phyloP scores from a whole-genome alignment of 2,888 invertebrate species.

The Lydus trimaculatus region DNA sequence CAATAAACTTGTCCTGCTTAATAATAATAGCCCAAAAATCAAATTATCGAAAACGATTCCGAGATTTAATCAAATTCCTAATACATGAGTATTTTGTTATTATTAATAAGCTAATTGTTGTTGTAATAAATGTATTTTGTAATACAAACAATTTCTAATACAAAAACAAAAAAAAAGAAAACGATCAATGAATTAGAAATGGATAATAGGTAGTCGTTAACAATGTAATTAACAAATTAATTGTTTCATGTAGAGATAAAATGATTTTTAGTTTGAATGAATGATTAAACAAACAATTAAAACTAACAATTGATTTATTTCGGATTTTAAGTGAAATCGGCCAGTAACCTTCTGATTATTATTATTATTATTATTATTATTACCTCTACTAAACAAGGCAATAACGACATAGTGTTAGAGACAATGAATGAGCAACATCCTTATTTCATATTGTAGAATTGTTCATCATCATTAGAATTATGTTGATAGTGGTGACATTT shows the following conservation, averaged over 20 bases:
- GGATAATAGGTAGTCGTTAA: not conserved
- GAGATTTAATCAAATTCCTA: not conserved
- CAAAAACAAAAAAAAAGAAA: not conserved
- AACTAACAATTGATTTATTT: not conserved
- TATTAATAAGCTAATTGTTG: not conserved
- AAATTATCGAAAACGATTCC: no score
- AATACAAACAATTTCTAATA: conserved; percentile 4
- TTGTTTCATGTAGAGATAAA: not conserved
- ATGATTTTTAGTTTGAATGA: not conserved
- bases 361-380: no score
- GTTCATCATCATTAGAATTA: conserved; percentile 28
- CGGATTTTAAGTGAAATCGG: conserved; percentile 20
- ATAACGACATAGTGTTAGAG: conserved; percentile 28
- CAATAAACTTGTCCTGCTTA: not conserved
- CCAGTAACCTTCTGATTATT: conserved; percentile 22
- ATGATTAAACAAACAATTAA: not conserved
- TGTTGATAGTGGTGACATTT: conserved; percentile 10
- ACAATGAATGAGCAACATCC: conserved; percentile 42
- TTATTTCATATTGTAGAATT: conserved; percentile 33
- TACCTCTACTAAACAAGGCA: conserved; percentile 27
- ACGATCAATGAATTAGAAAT: conserved; percentile 7
- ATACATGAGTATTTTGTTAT: no score
- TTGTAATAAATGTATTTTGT: not conserved
- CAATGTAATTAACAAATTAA: not conserved
- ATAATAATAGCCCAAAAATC: no score